These are phyloP conservation scores for Phortica okadai DNA, from an alignment of 2,888 invertebrate genomes.

Conservation along the genomic window DNA sequence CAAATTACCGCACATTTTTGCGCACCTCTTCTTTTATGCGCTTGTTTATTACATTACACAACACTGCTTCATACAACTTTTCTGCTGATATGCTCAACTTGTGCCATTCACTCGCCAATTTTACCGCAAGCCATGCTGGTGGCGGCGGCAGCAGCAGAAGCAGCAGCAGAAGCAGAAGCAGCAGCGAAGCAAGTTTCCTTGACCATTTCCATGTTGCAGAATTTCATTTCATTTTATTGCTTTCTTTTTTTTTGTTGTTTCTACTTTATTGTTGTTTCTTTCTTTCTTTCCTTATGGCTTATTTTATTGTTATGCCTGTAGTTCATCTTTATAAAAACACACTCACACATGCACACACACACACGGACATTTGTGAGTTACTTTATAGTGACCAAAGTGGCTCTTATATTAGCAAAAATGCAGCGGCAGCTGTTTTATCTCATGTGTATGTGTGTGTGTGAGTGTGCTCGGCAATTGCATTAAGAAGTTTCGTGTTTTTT, in stretches of 20 bases:
- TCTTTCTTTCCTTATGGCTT: conserved; percentile 61
- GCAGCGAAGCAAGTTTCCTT: background rate
- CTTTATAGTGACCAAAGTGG: background rate
- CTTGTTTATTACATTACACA: conserved; percentile 57
- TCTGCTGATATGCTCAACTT: background rate
- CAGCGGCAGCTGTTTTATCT: background rate
- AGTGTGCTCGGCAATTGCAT: too few species aligned
- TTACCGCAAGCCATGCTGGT: background rate
- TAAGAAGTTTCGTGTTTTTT: too few species aligned
- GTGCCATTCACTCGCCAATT: background rate
- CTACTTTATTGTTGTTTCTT: conserved; percentile 47
- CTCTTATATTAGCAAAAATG: conserved; percentile 20
- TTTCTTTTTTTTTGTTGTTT: conserved; percentile 36
- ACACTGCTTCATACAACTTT: too few species aligned
- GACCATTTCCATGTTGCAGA: background rate
- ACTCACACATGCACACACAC: background rate
- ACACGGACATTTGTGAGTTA: background rate
- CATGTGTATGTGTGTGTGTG: background rate
- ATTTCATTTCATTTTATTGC: conserved; percentile 41
- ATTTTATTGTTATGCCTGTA: conserved; percentile 62
- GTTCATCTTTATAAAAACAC: conserved; percentile 41
- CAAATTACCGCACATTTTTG: conserved; percentile 65
- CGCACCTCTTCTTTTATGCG: conserved; percentile 47
- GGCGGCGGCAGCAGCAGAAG: background rate
- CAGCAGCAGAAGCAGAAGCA: background rate